Base-by-base conservation (phyloP, 2,113 vertebrate species). In the Chloebia gouldiae region DNA sequence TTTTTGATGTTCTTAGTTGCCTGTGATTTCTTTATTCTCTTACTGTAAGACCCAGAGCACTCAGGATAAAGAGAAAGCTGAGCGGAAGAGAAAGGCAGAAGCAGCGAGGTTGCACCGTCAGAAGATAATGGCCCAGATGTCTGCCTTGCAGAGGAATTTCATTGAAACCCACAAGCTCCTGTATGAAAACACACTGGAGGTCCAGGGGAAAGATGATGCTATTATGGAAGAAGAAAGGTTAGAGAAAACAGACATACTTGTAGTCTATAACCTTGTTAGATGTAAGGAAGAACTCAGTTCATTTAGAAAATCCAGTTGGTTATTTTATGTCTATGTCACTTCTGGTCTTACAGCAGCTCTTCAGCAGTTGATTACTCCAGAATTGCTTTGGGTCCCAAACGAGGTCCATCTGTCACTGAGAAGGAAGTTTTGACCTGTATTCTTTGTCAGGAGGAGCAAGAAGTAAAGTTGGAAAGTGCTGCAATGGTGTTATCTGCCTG, bases 101-200 rank as follows among this genome's bases (percentile, higher is more conserved):
- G 99, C 99, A 56, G 99, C 99, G 60, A 98, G 99, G 93, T 97
- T 99, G 45, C 99, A 99, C 96, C 98, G 99, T 18, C 99, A 99
- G 97, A 99, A 99, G 97, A 99, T 99, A 61, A 99, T 99, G 99
- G 99, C 99, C 79, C 99, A 99, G 96, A 99, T 99, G 99, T 99
- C 99, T 57, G 99, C 99, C 35, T 98, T 99, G 97, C 99, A 99
- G 98, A 99, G 98, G 95, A 99, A 99, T 97, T 99, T 99, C 88
- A 99, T 99, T 49, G 99, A 99, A 98, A 99, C 98, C 56, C 98
- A 99, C 95, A 99, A 99, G 90, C 98, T 99, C 86, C 98, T 99
- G 19, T 99, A 99, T 51, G 99, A 99, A 93, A 99, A 98, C 86
- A 98, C 99, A 53, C 97, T 98, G 73, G 99, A 99, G 91, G 21